These are phyloP conservation scores for Mythimna pallens DNA, from an alignment of 2,888 invertebrate species.

Conservation along the genomic window DNA sequence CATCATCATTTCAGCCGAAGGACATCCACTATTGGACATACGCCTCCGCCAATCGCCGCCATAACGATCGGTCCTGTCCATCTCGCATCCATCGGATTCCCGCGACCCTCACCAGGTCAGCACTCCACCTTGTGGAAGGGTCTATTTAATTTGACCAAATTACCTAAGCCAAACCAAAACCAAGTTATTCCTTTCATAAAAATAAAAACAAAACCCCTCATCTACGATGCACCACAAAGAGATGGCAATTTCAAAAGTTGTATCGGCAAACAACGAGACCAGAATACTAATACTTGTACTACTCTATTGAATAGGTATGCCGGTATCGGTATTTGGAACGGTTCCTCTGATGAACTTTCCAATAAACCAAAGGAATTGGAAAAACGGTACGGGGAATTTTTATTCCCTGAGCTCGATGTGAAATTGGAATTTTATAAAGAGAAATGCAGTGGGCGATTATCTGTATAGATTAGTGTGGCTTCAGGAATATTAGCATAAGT, in stretches of 20 bases:
- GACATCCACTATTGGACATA: too few relatives aligned
- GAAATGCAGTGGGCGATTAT: conserved; percentile 24
- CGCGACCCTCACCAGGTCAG: too few relatives aligned
- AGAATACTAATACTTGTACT: conserved; percentile 54
- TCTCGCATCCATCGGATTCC: too few relatives aligned
- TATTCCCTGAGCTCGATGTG: conserved; percentile 15
- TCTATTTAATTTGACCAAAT: not conserved
- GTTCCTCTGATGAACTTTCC: conserved; percentile 52
- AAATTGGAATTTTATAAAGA: conserved; percentile 42
- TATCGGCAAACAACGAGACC: conserved; percentile 32
- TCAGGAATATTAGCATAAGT: not conserved
- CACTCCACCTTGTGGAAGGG: too few relatives aligned
- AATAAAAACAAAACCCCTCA: conserved; percentile 7
- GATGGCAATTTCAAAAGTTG: conserved; percentile 55
- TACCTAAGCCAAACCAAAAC: not conserved
- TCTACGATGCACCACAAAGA: not conserved
- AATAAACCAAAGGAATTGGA: conserved; percentile 47
- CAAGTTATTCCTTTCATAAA: conserved; percentile 6
- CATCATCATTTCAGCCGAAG: too few relatives aligned
- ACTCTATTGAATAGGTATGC: conserved; percentile 14
- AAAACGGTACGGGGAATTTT: conserved; percentile 30
- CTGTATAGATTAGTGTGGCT: not conserved
- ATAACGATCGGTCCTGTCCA: too few relatives aligned
- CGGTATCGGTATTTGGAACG: conserved; percentile 51
- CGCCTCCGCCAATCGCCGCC: too few relatives aligned